Evolutionary conservation across 2,888 invertebrate genomes (phyloP).

Genomic region (Cerastis rubricosa): DNA sequence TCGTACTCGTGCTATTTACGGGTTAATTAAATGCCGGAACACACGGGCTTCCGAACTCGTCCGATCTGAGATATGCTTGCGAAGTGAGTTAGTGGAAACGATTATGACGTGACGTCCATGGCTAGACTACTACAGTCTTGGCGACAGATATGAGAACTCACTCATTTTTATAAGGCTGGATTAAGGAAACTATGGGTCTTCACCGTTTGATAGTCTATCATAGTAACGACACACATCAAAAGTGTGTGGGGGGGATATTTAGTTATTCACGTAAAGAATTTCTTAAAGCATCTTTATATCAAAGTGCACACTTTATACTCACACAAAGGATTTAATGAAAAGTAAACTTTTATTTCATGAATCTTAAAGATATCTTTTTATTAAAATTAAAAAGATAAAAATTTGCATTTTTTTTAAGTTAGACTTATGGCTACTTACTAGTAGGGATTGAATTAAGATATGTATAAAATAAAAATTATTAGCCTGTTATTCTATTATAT

Average conservation of each 20-base stretch:
- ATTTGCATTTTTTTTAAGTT: too few species aligned
- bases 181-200: not conserved
- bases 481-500: not conserved
- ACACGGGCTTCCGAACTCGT: slow-evolving; percentile 52
- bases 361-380: too few species aligned
- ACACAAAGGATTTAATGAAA: too few species aligned
- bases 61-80: slow-evolving; percentile 32
- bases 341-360: too few species aligned
- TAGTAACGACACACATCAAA: not conserved
- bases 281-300: too few species aligned
- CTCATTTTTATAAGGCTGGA: not conserved
- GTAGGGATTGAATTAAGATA: too few species aligned
- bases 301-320: too few species aligned
- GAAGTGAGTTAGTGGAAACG: slow-evolving; percentile 18
- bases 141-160: not conserved
- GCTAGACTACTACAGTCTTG: not conserved
- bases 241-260: too few species aligned
- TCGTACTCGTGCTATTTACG: slow-evolving; percentile 56
- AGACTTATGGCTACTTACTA: too few species aligned
- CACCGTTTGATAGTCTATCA: not conserved
- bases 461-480: too few species aligned
- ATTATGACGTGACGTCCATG: slow-evolving; percentile 4
- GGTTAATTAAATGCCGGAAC: slow-evolving; percentile 61
- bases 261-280: too few species aligned
- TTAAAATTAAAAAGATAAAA: too few species aligned